Evolutionary conservation across 2,888 invertebrate species (phyloP), one percentile per base, ranked within the genome.

Genomic region (Drosophila fungiperda): DNA sequence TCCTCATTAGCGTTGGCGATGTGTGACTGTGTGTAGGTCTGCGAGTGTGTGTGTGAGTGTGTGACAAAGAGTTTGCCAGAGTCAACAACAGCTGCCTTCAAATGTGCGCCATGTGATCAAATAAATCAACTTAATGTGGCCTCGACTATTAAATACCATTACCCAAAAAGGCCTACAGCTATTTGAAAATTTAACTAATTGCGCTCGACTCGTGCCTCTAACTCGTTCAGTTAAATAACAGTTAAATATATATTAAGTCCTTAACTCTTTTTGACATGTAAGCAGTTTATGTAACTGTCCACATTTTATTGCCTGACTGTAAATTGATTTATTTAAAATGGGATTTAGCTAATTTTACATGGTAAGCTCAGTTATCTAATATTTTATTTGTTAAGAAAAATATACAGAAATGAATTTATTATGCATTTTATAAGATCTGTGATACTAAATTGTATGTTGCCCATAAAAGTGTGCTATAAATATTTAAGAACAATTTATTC

Each of bases 1-100:
- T 86, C 80, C 85, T 85, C 85, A 85, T 85, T 85, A 85, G 85
- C 87, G 81, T 29, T 81, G 76, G 73, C 80, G 60, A 45, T 66
- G 35, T 59, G 65, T 35, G 42, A 33, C 17, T 58, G 54, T n/a
- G 11, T 63, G 29, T 42, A 49, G 36, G n/a, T 50, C 26, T 54
- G 50, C 29, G 35, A 38, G 54, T 63, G 63, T 55, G 62, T 64
- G 71, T 20, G 42, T 1, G 40, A 2, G 15, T 15, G 20, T 33
- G 8, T 15, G 40, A 70, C 71, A 66, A 63, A 75, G 70, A 65
- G 59, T 58, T 32, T 75, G 76, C 76, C 76, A 67, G 49, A 42
- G 72, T 62, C 72, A 68, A 63, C 59, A 76, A 64, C 70, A 64
- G 75, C 64, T 65, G 62, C 40, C 65, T 75, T 63, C 52, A 69